Percentiles rank a stretch among this genome's conserved stretches.
These are phyloP conservation scores for Nycticebus coucang DNA, from an alignment of 2,113 vertebrate genomes.

Conservation along the genomic window DNA sequence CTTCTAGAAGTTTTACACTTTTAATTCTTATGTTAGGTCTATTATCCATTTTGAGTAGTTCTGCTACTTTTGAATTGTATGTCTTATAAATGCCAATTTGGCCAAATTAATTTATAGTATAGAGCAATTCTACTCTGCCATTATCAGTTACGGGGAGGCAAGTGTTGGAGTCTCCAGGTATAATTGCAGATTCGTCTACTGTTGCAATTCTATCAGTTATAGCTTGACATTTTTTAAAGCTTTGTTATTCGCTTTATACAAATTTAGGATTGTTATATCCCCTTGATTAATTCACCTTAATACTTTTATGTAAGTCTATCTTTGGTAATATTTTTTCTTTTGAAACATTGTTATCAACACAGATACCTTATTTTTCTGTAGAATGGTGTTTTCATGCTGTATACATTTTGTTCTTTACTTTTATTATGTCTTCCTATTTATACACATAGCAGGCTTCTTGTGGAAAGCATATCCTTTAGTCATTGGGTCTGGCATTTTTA, in stretches of 20 bases:
- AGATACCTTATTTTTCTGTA: background rate
- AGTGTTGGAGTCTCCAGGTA: background rate
- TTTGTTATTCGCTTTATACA: background rate
- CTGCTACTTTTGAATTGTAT: background rate
- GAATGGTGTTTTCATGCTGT: background rate
- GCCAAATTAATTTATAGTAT: background rate
- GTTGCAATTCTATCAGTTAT: background rate
- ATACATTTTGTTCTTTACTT: background rate
- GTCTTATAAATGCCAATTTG: background rate
- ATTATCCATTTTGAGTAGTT: background rate
- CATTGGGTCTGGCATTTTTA: background rate
- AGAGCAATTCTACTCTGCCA: background rate
- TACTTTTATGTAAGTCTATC: background rate
- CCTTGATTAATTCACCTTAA: background rate
- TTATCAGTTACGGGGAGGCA: background rate
- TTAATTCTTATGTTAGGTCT: background rate
- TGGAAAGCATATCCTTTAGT: background rate
- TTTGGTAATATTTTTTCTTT: background rate
- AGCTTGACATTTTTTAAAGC: background rate
- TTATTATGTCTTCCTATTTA: background rate
- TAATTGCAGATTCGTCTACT: background rate
- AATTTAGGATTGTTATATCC: background rate
- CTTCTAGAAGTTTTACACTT: background rate
- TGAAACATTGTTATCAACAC: background rate
- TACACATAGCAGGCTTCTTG: background rate